Percentiles rank a stretch among this genome's conserved stretches.
These are phyloP conservation scores for Podilymbus podiceps DNA, from an alignment of 2,113 vertebrate species.

Conservation along the genomic window DNA sequence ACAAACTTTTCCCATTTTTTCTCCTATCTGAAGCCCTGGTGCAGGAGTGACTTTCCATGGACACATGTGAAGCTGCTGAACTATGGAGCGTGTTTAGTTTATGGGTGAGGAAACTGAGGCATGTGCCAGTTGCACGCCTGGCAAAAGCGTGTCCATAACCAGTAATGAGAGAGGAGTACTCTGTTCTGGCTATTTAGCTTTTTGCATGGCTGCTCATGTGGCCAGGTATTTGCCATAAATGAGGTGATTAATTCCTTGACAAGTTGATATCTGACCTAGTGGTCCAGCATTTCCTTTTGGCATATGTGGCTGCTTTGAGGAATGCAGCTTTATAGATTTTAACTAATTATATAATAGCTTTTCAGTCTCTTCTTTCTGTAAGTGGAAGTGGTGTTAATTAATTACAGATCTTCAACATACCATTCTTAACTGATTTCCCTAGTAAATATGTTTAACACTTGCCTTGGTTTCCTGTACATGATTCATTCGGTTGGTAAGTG, in stretches of 20 bases:
- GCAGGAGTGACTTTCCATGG: not conserved
- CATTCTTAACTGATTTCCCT: constrained; percentile 42
- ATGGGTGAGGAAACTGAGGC: not conserved
- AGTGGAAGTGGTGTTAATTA: constrained; percentile 29
- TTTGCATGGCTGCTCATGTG: not conserved
- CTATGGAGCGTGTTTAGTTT: not conserved
- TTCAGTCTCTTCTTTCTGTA: constrained; percentile 31
- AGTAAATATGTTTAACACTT: constrained; percentile 59
- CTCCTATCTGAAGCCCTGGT: not conserved
- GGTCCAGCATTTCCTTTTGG: not conserved
- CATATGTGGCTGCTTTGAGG: constrained; percentile 17
- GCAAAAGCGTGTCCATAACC: not conserved
- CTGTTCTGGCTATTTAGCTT: not conserved
- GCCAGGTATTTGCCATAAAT: constrained; percentile 5
- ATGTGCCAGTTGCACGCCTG: not conserved
- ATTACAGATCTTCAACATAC: constrained; percentile 5
- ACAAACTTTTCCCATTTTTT: not conserved
- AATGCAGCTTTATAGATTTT: constrained; percentile 37
- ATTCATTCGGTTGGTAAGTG: constrained; percentile 1
- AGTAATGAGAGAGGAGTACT: not conserved
- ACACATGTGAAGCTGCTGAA: not conserved
- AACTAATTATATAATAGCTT: constrained; percentile 43
- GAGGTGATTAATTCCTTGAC: constrained; percentile 4
- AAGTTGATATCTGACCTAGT: constrained; percentile 18
- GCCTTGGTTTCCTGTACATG: constrained; percentile 62